Percentiles rank a stretch among this genome's conserved stretches.
phyloP scores from a whole-genome alignment of 2,888 invertebrate genomes.

The Autographa gamma region DNA sequence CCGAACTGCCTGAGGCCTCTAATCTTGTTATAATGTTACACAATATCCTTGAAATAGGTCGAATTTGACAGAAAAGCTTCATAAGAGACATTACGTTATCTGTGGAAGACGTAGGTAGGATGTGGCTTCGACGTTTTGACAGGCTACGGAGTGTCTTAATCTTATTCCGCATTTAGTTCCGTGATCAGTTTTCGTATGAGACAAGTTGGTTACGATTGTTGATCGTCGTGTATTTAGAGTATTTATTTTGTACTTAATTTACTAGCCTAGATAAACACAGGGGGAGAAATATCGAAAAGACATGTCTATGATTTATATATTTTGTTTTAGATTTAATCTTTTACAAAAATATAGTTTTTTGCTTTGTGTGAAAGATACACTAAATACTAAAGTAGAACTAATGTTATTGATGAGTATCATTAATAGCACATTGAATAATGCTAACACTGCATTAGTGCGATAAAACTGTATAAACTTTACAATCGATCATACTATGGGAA shows the following conservation, averaged over 20 bases:
- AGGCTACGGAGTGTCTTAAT: neutral
- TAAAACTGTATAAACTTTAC: neutral
- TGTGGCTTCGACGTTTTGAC: neutral
- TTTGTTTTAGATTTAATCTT: too few species aligned
- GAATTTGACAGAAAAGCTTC: neutral
- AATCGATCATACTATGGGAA: neutral
- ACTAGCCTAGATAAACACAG: too few species aligned
- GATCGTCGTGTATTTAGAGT: too few species aligned
- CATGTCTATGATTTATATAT: too few species aligned
- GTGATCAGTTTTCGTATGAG: neutral
- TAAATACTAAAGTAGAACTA: neutral
- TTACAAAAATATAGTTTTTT: too few species aligned
- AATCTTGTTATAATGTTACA: neutral
- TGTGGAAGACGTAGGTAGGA: neutral
- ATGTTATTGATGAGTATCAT: neutral
- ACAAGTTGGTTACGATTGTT: too few species aligned
- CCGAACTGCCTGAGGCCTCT: neutral
- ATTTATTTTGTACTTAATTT: too few species aligned
- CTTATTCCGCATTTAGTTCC: neutral
- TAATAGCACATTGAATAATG: neutral
- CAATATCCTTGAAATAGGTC: neutral
- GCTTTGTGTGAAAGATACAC: too few species aligned
- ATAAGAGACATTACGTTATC: constrained; percentile 1
- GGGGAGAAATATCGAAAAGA: too few species aligned
- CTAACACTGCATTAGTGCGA: neutral